Conservation (phyloP, 1,140 invertebrate species). For the Drosophila kurseongensis region DNA sequence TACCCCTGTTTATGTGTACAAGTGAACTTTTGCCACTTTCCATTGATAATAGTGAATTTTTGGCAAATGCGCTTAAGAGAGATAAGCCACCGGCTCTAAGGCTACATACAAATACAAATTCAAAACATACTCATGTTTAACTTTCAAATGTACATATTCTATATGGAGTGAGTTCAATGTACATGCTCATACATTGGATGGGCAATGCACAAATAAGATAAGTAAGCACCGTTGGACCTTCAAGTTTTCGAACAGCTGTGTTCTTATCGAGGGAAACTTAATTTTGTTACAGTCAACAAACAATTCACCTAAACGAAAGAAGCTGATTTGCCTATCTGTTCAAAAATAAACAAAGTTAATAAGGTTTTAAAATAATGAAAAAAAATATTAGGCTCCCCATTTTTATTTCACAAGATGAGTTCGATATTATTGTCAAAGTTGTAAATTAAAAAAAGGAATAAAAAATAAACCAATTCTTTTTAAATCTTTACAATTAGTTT, state of each 20-base stretch:
- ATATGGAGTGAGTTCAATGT: conserved; percentile 17
- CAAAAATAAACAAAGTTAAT: too few species aligned
- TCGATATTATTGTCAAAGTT: too few species aligned
- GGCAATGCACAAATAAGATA: conserved; percentile 64
- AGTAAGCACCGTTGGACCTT: conserved; percentile 61
- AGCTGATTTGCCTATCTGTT: conserved; percentile 2
- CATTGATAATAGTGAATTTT: conserved; percentile 71
- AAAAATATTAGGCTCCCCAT: too few species aligned
- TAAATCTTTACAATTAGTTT: neutral
- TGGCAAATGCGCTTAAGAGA: conserved; percentile 63
- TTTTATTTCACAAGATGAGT: too few species aligned
- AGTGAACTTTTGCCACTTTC: conserved; percentile 58
- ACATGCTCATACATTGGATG: conserved; percentile 12
- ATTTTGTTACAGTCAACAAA: conserved; percentile 34
- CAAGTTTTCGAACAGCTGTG: conserved; percentile 73
- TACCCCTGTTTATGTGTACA: conserved; percentile 13
- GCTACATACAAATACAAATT: conserved; percentile 22
- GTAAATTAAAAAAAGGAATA: too few species aligned
- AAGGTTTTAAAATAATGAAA: too few species aligned
- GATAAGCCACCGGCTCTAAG: conserved; percentile 59
- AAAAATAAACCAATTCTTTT: neutral
- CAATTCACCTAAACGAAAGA: neutral
- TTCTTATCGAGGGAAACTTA: conserved; percentile 40
- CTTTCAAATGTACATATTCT: conserved; percentile 12
- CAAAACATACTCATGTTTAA: conserved; percentile 21